A percentile compares a stretch with the other conserved stretches of the same genome.
phyloP scores from a whole-genome alignment of 2,113 vertebrate genomes.

The Corvus hawaiiensis region DNA sequence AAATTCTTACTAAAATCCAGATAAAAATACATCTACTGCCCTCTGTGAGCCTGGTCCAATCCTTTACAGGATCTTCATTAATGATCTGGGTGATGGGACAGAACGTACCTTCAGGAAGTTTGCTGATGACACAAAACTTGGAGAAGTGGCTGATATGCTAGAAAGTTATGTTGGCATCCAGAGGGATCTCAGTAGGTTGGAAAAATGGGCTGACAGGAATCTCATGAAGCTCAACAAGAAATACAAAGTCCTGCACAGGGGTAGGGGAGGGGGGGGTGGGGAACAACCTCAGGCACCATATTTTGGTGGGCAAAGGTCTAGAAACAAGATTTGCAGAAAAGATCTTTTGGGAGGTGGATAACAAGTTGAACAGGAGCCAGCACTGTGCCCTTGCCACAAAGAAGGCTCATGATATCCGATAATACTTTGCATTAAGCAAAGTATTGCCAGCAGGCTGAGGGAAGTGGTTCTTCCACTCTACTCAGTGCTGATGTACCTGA shows the following conservation, averaged over 20 bases:
- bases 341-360: not conserved
- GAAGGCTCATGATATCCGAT: not conserved
- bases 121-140: not conserved
- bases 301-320: not conserved
- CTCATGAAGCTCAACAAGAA: not conserved
- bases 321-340: not conserved
- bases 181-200: not conserved
- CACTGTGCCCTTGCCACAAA: not conserved
- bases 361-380: not conserved
- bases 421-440: not conserved
- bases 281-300: not conserved
- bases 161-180: not conserved
- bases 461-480: not conserved
- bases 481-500: not conserved
- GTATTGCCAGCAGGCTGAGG: not conserved
- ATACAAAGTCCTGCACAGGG: not conserved
- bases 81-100: not conserved
- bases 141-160: not conserved
- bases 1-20: not conserved
- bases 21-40: not conserved
- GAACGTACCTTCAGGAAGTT: not conserved
- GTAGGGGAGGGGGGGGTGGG: fast-evolving
- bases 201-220: not conserved
- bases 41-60: not conserved
- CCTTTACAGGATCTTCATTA: not conserved